Evolutionary conservation across 92 coral and sea anemone species (phyloP).

Genomic region (Ricordea florida): DNA sequence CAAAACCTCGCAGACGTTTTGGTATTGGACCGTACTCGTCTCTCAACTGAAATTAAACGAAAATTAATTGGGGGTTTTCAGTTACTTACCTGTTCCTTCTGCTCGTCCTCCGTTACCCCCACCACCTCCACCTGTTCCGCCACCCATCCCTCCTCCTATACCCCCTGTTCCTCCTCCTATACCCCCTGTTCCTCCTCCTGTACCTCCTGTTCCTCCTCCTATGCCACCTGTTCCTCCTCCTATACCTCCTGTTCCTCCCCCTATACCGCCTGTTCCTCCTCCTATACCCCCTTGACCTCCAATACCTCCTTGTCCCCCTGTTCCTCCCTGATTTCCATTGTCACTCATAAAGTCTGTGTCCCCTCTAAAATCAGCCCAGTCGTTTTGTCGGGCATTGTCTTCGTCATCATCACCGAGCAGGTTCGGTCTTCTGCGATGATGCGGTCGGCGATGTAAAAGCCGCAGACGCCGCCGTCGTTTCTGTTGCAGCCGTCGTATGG

Average conservation of each 20-base stretch:
- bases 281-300: not conserved
- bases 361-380: constrained; percentile 32
- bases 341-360: constrained; percentile 13
- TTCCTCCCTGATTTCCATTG: not conserved
- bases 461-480: constrained; percentile 2
- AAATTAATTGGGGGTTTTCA: not conserved
- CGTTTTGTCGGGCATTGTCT: not conserved
- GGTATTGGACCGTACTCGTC: too few relatives aligned
- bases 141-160: constrained; percentile 11
- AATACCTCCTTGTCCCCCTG: not conserved
- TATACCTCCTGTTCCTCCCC: constrained; percentile 2
- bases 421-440: not conserved
- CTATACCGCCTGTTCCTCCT: not conserved
- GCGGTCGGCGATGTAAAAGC: not conserved
- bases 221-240: constrained; percentile 6
- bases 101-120: constrained; percentile 42
- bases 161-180: constrained; percentile 12
- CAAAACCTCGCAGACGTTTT: too few relatives aligned
- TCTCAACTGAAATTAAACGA: not conserved
- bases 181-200: not conserved
- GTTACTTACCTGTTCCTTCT: constrained; percentile 42
- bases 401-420: not conserved
- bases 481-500: not conserved
- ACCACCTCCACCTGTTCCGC: constrained; percentile 10
- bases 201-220: not conserved